A percentile compares a stretch with the other conserved stretches of the same genome.
Conservation (phyloP, 2,113 vertebrate species). For the Periophthalmodon schlosseri region DNA sequence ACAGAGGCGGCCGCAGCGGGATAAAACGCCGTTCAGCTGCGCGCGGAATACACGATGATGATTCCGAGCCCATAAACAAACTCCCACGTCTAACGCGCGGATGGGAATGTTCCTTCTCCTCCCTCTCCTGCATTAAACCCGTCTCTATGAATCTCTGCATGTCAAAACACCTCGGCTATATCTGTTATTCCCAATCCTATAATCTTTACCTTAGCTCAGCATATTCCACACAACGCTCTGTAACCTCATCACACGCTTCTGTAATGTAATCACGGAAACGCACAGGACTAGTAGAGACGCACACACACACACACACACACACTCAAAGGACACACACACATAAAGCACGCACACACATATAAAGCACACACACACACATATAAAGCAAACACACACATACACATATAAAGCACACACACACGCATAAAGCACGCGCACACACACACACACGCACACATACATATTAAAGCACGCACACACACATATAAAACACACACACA, state of each 20-base stretch:
- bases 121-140: slow-evolving; percentile 24
- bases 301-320: slow-evolving; percentile 22
- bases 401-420: too few species aligned
- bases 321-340: slow-evolving; percentile 4
- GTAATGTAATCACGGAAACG: slow-evolving; percentile 44
- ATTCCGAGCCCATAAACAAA: slow-evolving; percentile 1
- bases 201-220: slow-evolving; percentile 36
- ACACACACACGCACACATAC: too few species aligned
- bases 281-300: neutral
- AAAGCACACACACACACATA: too few species aligned
- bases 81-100: slow-evolving; percentile 24
- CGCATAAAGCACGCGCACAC: too few species aligned
- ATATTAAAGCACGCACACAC: too few species aligned
- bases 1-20: slow-evolving; percentile 25
- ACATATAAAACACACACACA: too few species aligned
- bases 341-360: too few species aligned
- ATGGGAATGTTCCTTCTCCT: slow-evolving; percentile 39
- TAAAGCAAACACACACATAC: too few species aligned
- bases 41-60: slow-evolving; percentile 43
- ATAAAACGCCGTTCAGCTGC: slow-evolving; percentile 47
- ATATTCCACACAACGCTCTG: slow-evolving; percentile 29
- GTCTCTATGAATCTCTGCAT: slow-evolving; percentile 9
- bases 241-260: slow-evolving; percentile 36
- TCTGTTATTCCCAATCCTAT: neutral
- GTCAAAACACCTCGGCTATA: slow-evolving; percentile 32